These are phyloP conservation scores for Druceiella hillmani DNA, from an alignment of 2,888 invertebrate genomes.

Conservation along the genomic window DNA sequence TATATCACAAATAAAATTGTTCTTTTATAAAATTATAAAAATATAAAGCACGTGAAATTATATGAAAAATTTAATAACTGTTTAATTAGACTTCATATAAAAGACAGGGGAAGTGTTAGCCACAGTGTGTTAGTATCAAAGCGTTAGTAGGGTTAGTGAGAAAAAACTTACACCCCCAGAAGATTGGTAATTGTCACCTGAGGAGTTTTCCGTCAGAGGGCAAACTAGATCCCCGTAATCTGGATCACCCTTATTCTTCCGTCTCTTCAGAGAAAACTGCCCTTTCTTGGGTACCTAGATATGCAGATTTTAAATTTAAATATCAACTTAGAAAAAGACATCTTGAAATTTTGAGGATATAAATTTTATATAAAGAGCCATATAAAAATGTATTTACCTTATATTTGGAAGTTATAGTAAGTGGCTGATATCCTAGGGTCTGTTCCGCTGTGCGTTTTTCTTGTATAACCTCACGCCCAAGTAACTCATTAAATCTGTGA, in stretches of 20 bases:
- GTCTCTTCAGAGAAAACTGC: slow-evolving; percentile 82
- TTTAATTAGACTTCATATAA: slow-evolving; percentile 1
- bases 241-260: slow-evolving; percentile 76
- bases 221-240: slow-evolving; percentile 85
- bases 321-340: background rate
- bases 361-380: background rate
- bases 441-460: slow-evolving; percentile 84
- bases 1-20: too few species aligned
- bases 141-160: slow-evolving; percentile 48
- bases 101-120: slow-evolving; percentile 5
- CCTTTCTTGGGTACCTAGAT: slow-evolving; percentile 75
- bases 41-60: too few species aligned
- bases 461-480: slow-evolving; percentile 86
- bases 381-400: slow-evolving; percentile 53
- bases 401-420: slow-evolving; percentile 86
- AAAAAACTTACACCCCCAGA: slow-evolving; percentile 21
- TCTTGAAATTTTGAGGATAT: slow-evolving; percentile 1
- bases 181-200: too few species aligned
- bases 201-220: slow-evolving; percentile 59
- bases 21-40: too few species aligned
- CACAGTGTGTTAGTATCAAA: slow-evolving; percentile 6
- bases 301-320: slow-evolving; percentile 9
- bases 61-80: too few species aligned
- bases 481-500: slow-evolving; percentile 74
- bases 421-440: slow-evolving; percentile 76